phyloP scores from a whole-genome alignment of 2,113 vertebrate species.

The Taurulus bubalis region DNA sequence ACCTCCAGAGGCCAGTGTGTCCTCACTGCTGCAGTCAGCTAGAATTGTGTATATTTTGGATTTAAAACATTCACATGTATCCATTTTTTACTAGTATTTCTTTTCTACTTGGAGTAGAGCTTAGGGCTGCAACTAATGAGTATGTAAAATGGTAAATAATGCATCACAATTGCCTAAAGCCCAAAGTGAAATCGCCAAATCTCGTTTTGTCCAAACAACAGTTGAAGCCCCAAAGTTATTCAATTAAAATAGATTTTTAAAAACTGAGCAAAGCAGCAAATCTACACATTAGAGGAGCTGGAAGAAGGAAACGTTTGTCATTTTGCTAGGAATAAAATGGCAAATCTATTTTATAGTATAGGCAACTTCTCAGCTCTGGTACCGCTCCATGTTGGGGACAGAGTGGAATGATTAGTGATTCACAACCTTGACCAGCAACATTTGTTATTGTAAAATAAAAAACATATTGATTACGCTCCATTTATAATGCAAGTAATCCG shows the following conservation, averaged over 20 bases:
- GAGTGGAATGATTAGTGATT: neutral
- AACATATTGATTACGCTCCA: too few species aligned
- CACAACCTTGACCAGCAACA: neutral
- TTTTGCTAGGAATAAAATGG: neutral
- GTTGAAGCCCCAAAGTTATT: neutral
- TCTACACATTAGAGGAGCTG: neutral
- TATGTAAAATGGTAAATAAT: neutral
- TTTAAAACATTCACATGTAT: neutral
- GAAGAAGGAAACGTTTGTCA: neutral
- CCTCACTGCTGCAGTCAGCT: slow-evolving; percentile 29
- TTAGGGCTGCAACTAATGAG: neutral
- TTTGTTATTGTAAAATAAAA: neutral
- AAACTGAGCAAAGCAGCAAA: neutral
- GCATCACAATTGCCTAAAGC: neutral
- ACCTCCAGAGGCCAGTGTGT: slow-evolving; percentile 28
- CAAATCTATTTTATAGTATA: neutral
- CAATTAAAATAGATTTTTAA: neutral
- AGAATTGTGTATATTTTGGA: neutral
- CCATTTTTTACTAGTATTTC: neutral
- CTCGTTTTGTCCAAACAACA: neutral
- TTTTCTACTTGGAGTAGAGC: neutral
- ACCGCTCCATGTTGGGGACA: neutral
- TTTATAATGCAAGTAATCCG: slow-evolving; percentile 9
- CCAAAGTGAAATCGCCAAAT: neutral
- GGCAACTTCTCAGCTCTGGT: neutral